Percentiles rank a stretch among this genome's conserved stretches.
Conservation (phyloP, 2,113 vertebrate genomes). For the Bujurquina vittata region DNA sequence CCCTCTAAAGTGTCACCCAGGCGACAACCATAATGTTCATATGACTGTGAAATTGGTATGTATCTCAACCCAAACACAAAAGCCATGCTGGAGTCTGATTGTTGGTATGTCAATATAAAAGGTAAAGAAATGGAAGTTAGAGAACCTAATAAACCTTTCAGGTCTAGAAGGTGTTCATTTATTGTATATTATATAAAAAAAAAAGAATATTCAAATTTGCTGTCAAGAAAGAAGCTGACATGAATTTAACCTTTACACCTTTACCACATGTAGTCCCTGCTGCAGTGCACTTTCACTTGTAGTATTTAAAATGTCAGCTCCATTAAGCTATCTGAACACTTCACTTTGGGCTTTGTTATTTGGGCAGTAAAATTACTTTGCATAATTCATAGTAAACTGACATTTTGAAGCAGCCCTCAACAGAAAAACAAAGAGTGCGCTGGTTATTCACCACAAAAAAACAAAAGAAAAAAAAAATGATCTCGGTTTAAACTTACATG, state of each 20-base stretch:
- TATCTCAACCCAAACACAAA: neutral
- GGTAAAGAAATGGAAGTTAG: neutral
- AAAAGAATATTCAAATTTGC: constrained; percentile 14
- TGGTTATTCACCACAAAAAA: constrained; percentile 3
- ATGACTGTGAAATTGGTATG: neutral
- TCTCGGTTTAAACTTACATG: constrained; percentile 29
- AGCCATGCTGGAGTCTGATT: neutral
- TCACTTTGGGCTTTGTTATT: constrained; percentile 45
- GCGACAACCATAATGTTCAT: neutral
- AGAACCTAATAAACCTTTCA: neutral
- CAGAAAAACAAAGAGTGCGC: constrained; percentile 13
- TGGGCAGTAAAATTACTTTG: constrained; percentile 28
- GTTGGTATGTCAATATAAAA: neutral
- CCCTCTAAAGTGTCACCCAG: neutral
- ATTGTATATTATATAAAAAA: neutral
- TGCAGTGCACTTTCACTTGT: constrained; percentile 18
- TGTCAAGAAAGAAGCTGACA: neutral
- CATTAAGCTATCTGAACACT: constrained; percentile 53
- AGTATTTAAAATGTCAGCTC: constrained; percentile 53
- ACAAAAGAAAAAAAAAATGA: neutral
- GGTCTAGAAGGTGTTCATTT: neutral
- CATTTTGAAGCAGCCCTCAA: constrained; percentile 30
- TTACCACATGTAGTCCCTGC: neutral
- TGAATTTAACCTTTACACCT: constrained; percentile 37
- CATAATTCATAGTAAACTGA: constrained; percentile 49